Evolutionary conservation across 23 tunicate genomes (phyloP).

Genomic region (Oikopleura dioica): DNA sequence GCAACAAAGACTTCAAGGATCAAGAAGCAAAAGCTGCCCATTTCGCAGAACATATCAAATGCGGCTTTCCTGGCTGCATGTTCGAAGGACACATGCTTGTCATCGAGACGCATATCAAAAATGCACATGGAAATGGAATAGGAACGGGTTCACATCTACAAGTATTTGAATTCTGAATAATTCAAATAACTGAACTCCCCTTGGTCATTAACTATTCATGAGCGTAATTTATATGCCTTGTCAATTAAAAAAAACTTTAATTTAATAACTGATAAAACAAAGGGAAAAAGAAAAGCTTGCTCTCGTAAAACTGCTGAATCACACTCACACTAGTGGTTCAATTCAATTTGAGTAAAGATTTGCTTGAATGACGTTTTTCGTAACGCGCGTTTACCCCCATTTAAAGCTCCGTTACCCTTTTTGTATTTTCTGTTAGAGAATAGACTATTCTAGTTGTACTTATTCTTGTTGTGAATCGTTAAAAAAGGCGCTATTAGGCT

Average conservation of each 20-base stretch:
- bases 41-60: slow-evolving; percentile 41
- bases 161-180: neutral
- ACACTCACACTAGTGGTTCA: no score
- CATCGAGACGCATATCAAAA: slow-evolving; percentile 45
- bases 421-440: no score
- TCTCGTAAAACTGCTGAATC: no score
- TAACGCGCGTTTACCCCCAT: no score
- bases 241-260: neutral
- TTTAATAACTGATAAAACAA: no score
- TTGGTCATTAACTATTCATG: slow-evolving; percentile 1
- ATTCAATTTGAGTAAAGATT: no score
- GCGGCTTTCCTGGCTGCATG: slow-evolving; percentile 35
- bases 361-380: no score
- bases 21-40: slow-evolving; percentile 37
- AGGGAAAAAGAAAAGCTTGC: no score
- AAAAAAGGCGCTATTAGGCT: no score
- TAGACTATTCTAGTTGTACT: no score
- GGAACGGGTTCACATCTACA: slow-evolving; percentile 14
- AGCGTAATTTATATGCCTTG: neutral
- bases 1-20: slow-evolving; percentile 55
- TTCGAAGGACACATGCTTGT: slow-evolving; percentile 67
- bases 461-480: no score
- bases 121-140: slow-evolving; percentile 30
- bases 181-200: neutral
- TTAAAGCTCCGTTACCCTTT: no score